phyloP scores from a whole-genome alignment of 2,888 invertebrate genomes.

The Sepioteuthis lessoniana region DNA sequence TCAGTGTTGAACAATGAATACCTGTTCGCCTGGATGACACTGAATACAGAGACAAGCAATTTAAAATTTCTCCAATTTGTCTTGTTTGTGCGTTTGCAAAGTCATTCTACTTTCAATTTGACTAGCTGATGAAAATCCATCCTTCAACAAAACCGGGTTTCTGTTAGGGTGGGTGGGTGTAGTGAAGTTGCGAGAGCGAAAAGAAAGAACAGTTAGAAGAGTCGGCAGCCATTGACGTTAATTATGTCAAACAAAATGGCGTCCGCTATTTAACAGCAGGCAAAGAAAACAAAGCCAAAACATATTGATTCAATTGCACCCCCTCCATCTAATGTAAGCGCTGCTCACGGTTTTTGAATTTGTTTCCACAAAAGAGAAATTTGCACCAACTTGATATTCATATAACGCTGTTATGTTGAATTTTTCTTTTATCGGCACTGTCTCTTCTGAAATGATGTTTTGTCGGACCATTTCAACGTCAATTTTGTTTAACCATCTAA shows the following conservation, averaged over 20 bases:
- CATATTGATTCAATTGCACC: background rate
- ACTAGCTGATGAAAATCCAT: background rate
- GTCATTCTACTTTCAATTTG: background rate
- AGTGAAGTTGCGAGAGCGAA: background rate
- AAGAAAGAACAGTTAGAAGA: background rate
- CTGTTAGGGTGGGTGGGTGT: background rate
- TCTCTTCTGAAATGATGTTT: background rate
- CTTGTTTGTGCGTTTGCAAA: background rate
- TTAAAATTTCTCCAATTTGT: background rate
- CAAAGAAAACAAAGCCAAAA: background rate
- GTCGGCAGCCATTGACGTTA: background rate
- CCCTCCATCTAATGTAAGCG: background rate
- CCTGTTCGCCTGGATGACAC: constrained; percentile 3
- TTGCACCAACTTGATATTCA: background rate
- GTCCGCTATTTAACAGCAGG: background rate
- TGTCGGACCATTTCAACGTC: background rate
- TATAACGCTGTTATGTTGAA: background rate
- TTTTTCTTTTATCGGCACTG: background rate
- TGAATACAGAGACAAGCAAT: background rate
- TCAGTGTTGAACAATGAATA: background rate
- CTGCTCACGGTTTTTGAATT: no score
- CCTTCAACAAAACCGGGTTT: background rate
- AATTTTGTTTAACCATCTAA: background rate
- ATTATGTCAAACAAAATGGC: background rate
- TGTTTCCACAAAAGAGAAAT: background rate